Base-by-base conservation (phyloP, 2,888 invertebrate genomes). In the Plebejus melissa region DNA sequence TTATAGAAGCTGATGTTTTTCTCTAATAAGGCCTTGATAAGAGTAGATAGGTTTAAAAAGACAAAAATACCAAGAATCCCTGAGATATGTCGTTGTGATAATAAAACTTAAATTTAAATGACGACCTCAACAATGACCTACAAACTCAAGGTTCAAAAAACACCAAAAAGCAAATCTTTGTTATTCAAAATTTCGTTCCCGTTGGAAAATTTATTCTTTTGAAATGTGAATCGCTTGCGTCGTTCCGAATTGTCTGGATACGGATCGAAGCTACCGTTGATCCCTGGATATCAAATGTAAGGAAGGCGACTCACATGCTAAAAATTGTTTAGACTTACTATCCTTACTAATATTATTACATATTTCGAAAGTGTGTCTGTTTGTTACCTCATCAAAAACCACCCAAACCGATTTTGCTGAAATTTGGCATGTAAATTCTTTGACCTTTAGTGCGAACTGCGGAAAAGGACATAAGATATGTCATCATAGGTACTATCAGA, bases 151-250 rank as follows among this genome's bases (percentile, higher is more conserved):
- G 65, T 36, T 60, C 7, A 65, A 9, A 65, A 65, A 65, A 22
- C 32, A 65, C 65, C 28, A 65, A 65, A 65, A 65, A 65, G 4
- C 32, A 13, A 13, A 65, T 65, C 28, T 65, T 32, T 65, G 65
- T 65, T 65, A 65, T 65, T 65, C 32, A 65, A 65, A 65, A 65
- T 65, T 65, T 65, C 32, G 13, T 65, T 36, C 4, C 5, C 32
- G 65, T 65, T 65, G 4, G 65, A 32, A 65, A 65, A 65, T 65
- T 13, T 65, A 65, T 65, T 65, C 65, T 32, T 65, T 65, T 65
- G 65, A 16, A 32, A 65, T 32, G 32, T 65, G 60, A 65, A 65
- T 65, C 28, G 65, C 65, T 65, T 13, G 32, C 32, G 65, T 65
- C 65, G 36, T 13, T 65, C 32, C 13, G 32, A 4, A 65, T 65